A percentile compares a stretch with the other conserved stretches of the same genome.
Conservation (phyloP, 1,140 invertebrate species). For the Panagrolaimus sp. region DNA sequence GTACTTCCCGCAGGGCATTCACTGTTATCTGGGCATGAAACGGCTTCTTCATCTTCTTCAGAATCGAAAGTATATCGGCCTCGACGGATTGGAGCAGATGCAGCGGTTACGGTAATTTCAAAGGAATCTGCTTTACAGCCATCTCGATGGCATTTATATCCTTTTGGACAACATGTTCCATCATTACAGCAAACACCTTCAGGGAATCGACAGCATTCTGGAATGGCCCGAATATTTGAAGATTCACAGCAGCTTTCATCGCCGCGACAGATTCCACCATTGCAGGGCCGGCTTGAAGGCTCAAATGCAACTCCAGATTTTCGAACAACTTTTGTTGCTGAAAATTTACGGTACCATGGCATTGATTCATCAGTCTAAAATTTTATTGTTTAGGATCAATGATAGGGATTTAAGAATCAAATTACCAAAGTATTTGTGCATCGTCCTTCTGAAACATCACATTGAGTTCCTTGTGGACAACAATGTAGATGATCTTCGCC, state of each 20-base stretch:
- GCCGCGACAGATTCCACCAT: background rate
- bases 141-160: background rate
- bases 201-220: background rate
- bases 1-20: background rate
- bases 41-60: background rate
- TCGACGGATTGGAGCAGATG: background rate
- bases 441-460: conserved; percentile 40
- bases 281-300: background rate
- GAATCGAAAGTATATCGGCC: background rate
- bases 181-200: background rate
- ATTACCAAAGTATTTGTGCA: background rate
- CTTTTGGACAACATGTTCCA: conserved; percentile 9
- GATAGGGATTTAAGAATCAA: background rate
- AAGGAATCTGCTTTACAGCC: background rate
- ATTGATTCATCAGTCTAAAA: background rate
- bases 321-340: conserved; percentile 4
- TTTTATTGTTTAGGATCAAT: background rate
- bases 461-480: conserved; percentile 53
- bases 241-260: background rate
- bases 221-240: background rate
- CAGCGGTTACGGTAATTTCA: background rate
- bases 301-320: background rate
- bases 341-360: conserved; percentile 1
- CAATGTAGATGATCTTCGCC: conserved; percentile 52
- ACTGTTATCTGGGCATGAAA: conserved; percentile 5